Base-by-base conservation (phyloP, 2,888 invertebrate genomes). In the Erpobdella octoculata region DNA sequence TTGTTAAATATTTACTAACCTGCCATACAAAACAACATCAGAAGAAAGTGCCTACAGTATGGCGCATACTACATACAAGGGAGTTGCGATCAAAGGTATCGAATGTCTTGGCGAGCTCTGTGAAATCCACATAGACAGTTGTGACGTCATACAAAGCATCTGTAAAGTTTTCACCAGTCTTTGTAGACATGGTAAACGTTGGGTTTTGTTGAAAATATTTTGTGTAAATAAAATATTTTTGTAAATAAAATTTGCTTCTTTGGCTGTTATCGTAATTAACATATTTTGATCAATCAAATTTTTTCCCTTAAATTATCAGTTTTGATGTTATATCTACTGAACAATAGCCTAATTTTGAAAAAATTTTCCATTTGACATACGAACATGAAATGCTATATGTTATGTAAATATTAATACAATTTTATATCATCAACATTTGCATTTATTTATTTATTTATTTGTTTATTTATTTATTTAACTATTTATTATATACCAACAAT, bases 161-260 rank as follows among this genome's bases (percentile, higher is more conserved):
- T 41, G 38, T 31, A 38, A 37, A 25, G 67, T 67, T 31, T 25
- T 67, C 67, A 25, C 37, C 46, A 46, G 67, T 18, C 67, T 67
- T 31, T 41, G 41, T 33, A 67, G 37, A 21, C 46, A 46, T 25
- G 67, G 67, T 67, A 12, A 36, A 8, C 2, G 4, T 15, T 41
- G 12, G 12, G 46, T 41, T 18, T 41, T 41, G 12, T 12, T 41
- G 46, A 12, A 41, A 18, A 12, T 41, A 18, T 41, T 12, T n/a
- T n/a, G n/a, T n/a, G n/a, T n/a, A n/a, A n/a, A 41, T 41, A 12
- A 41, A 41, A 25, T 8, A 18, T 58, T 25, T 6, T 58, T 25
- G 18, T 58, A 58, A 18, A 25, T 25, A 58, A 25, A 58, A 9
- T 58, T 25, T 6, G 8, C n/a, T 21, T 58, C n/a, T 9, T 58